phyloP scores from a whole-genome alignment of 2,888 invertebrate genomes.

The Eupithecia abbreviata region DNA sequence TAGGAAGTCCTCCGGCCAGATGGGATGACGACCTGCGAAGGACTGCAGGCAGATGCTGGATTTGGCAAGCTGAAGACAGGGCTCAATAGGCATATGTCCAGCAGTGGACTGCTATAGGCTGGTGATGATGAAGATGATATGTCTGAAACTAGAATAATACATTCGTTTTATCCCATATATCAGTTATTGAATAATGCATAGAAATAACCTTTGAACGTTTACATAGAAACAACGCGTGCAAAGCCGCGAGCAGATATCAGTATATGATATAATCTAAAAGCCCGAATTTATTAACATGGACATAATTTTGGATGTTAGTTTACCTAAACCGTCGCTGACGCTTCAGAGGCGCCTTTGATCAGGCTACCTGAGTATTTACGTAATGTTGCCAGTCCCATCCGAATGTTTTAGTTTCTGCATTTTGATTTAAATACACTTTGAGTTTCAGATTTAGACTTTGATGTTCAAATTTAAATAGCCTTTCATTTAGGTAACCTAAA shows the following conservation, averaged over 20 bases:
- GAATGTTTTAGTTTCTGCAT: constrained; percentile 15
- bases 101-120: too few species aligned
- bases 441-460: constrained; percentile 5
- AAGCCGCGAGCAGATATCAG: background rate
- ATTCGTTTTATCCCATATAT: too few species aligned
- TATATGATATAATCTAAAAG: background rate
- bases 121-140: too few species aligned
- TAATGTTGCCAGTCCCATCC: background rate
- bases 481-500: constrained; percentile 4
- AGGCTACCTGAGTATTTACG: constrained; percentile 5
- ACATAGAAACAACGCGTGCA: background rate
- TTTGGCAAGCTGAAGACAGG: too few species aligned
- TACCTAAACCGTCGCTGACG: background rate
- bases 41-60: too few species aligned
- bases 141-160: too few species aligned
- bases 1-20: too few species aligned
- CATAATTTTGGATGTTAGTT: background rate
- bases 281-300: background rate
- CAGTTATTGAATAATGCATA: too few species aligned
- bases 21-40: too few species aligned
- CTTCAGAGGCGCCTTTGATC: constrained; percentile 9
- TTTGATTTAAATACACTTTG: constrained; percentile 14
- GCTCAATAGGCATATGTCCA: too few species aligned
- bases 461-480: constrained; percentile 9
- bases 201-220: background rate